Conservation (phyloP, 2,888 invertebrate genomes). For the Rhamnusium bicolor region DNA sequence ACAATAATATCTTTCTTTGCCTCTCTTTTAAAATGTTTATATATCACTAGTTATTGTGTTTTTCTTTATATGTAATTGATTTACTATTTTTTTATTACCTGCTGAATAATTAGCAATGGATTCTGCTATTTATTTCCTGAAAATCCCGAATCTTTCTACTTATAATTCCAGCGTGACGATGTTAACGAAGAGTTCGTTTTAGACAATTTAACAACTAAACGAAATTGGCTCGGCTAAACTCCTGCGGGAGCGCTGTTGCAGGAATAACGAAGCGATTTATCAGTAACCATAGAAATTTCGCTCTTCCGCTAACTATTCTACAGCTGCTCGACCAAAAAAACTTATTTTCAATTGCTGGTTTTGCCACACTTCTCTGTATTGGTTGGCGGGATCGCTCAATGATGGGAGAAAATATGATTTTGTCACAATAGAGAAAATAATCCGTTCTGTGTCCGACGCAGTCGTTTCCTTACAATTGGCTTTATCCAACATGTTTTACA, state of each 20-base stretch:
- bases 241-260: slow-evolving; percentile 41
- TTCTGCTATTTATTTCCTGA: not conserved
- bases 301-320: not conserved
- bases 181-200: slow-evolving; percentile 37
- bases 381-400: not conserved
- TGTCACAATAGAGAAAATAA: not conserved
- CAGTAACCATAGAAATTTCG: slow-evolving; percentile 5
- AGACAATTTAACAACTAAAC: slow-evolving; percentile 46
- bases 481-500: not conserved
- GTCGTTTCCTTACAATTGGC: not conserved
- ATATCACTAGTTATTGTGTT: no score
- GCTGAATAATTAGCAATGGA: no score
- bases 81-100: no score
- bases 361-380: not conserved
- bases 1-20: no score
- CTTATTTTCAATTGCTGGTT: slow-evolving; percentile 11
- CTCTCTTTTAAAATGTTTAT: no score
- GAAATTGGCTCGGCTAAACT: slow-evolving; percentile 39
- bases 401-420: not conserved
- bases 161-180: slow-evolving; percentile 35
- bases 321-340: slow-evolving; percentile 13
- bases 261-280: slow-evolving; percentile 36
- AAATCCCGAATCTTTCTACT: slow-evolving; percentile 30
- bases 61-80: no score
- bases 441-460: not conserved